Conservation (phyloP, 2,797 vertebrate genomes). For the Aldrovandia affinis region DNA sequence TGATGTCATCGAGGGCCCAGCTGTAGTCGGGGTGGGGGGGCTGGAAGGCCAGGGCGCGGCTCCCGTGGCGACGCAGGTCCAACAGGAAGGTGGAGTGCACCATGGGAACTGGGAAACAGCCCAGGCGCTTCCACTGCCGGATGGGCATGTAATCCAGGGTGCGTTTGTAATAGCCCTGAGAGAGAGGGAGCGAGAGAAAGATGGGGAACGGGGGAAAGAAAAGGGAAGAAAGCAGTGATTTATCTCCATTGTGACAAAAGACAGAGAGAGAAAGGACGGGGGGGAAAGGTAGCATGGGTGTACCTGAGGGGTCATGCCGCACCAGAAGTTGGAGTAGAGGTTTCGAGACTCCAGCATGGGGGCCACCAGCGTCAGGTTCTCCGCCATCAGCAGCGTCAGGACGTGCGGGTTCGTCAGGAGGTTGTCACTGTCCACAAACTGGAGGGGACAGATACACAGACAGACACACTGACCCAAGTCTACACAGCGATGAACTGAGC, state of each 20-base stretch:
- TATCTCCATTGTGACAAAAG: background rate
- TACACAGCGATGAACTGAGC: background rate
- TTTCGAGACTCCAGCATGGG: slow-evolving; percentile 87
- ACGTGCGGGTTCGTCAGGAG: slow-evolving; percentile 82
- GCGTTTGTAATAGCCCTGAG: slow-evolving; percentile 86
- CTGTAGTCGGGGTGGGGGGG: slow-evolving; percentile 81
- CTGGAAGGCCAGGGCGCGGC: slow-evolving; percentile 74
- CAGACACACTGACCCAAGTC: background rate
- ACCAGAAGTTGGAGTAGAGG: slow-evolving; percentile 93
- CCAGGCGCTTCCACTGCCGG: slow-evolving; percentile 79
- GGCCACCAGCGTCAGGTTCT: slow-evolving; percentile 84
- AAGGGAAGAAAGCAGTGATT: background rate
- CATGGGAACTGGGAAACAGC: slow-evolving; percentile 88
- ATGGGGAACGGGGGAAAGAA: background rate
- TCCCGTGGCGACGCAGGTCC: slow-evolving; percentile 80
- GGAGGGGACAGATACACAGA: background rate
- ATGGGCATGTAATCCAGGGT: slow-evolving; percentile 84
- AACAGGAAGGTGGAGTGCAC: slow-evolving; percentile 86
- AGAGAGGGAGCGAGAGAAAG: slow-evolving; percentile 13
- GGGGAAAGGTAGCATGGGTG: too few relatives aligned
- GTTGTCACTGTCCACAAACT: slow-evolving; percentile 87
- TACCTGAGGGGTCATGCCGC: slow-evolving; percentile 87
- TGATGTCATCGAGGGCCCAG: slow-evolving; percentile 86
- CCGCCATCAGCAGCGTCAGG: slow-evolving; percentile 79
- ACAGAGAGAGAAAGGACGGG: background rate